Conservation (phyloP, 2,797 vertebrate genomes). For the Coendou prehensilis region DNA sequence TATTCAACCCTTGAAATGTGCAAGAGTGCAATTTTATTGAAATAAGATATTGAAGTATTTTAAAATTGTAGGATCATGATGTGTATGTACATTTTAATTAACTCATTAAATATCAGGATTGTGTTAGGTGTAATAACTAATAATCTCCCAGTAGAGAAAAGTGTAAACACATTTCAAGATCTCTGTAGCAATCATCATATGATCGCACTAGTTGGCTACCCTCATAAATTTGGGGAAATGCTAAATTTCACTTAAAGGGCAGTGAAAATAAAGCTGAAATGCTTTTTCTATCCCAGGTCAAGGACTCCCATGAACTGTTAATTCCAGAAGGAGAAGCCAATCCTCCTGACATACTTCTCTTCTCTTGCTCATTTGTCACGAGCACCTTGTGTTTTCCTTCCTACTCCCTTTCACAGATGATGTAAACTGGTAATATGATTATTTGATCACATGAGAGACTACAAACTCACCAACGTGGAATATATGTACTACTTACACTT, state of each 20-base stretch:
- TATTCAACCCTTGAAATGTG: not conserved
- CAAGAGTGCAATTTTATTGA: not conserved
- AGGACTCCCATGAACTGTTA: not conserved
- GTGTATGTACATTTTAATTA: not conserved
- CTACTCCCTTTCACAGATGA: not conserved
- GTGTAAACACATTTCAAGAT: not conserved
- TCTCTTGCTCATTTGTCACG: not conserved
- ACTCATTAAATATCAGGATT: not conserved
- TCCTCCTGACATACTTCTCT: not conserved
- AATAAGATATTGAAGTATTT: constrained; percentile 3
- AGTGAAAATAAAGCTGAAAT: not conserved
- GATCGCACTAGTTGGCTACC: not conserved
- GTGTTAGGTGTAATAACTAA: not conserved
- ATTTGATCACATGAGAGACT: not conserved
- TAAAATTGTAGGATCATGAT: not conserved
- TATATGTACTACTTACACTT: not conserved
- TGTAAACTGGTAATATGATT: not conserved
- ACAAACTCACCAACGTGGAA: not conserved
- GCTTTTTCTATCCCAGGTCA: not conserved
- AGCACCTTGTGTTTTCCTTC: not conserved
- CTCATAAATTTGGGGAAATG: not conserved
- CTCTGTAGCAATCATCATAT: not conserved
- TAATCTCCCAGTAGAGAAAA: not conserved
- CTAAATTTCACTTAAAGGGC: not conserved
- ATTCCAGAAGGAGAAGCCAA: not conserved